A percentile compares a stretch with the other conserved stretches of the same genome.
These are phyloP conservation scores for Drosophila sproati DNA, from an alignment of 1,140 invertebrate species.

Conservation along the genomic window DNA sequence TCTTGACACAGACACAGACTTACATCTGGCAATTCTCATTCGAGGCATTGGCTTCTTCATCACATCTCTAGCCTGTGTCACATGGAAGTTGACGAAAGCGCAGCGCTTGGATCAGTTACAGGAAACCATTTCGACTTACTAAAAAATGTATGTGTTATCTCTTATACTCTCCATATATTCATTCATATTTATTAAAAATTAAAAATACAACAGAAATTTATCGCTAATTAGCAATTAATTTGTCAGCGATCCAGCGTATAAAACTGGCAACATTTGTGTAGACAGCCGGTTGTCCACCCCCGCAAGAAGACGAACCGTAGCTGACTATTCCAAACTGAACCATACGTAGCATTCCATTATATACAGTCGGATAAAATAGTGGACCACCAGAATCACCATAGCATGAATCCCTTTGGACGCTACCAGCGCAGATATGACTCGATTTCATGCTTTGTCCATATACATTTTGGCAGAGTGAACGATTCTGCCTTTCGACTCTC, in stretches of 20 bases:
- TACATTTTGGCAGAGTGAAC: background rate
- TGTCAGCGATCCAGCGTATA: constrained; percentile 28
- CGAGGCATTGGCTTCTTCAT: constrained; percentile 79
- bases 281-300: background rate
- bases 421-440: constrained; percentile 21
- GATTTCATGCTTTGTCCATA: background rate
- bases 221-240: background rate
- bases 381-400: constrained; percentile 34
- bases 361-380: background rate
- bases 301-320: background rate
- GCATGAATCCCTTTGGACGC: background rate
- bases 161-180: background rate
- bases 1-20: no score
- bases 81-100: constrained; percentile 72
- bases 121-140: constrained; percentile 46
- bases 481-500: background rate
- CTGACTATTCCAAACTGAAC: constrained; percentile 34
- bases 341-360: background rate
- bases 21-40: background rate
- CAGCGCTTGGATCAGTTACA: constrained; percentile 62
- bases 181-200: background rate
- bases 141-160: background rate
- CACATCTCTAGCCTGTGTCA: constrained; percentile 72
- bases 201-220: background rate
- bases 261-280: constrained; percentile 32